Conservation (phyloP, 2,797 vertebrate species). For the Lacerta agilis region DNA sequence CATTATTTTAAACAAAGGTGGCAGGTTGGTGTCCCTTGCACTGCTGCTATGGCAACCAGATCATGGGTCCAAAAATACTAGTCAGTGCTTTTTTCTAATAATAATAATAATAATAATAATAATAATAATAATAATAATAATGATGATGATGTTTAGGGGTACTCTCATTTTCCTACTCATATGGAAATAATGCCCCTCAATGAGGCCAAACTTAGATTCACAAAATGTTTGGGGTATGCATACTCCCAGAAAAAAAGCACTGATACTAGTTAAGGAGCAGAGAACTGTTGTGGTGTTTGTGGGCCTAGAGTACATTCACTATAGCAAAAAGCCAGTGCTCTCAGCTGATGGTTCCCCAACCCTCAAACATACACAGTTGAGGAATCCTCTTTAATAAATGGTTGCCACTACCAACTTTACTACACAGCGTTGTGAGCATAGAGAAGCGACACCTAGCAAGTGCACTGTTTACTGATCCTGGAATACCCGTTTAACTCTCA, state of each 20-base stretch:
- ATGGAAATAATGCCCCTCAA: too few species aligned
- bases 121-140: too few species aligned
- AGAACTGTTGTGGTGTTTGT: neutral
- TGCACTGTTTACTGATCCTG: too few species aligned
- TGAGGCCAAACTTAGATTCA: too few species aligned
- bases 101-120: too few species aligned
- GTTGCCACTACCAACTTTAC: neutral
- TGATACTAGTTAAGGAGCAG: neutral
- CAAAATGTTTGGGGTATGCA: too few species aligned
- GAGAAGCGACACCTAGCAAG: too few species aligned
- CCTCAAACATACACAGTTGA: neutral
- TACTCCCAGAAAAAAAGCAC: too few species aligned
- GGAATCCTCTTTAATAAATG: neutral
- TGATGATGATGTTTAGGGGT: too few species aligned
- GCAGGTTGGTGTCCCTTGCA: neutral
- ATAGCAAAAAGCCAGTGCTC: neutral
- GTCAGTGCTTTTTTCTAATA: too few species aligned
- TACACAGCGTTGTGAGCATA: neutral
- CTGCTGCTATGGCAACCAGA: neutral
- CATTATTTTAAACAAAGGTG: neutral
- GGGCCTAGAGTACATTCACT: neutral
- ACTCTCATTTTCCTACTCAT: too few species aligned
- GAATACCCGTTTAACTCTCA: too few species aligned
- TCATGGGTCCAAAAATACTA: neutral
- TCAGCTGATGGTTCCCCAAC: neutral